Evolutionary conservation across 2,113 vertebrate species (phyloP).

Genomic region (Gymnogyps californianus): DNA sequence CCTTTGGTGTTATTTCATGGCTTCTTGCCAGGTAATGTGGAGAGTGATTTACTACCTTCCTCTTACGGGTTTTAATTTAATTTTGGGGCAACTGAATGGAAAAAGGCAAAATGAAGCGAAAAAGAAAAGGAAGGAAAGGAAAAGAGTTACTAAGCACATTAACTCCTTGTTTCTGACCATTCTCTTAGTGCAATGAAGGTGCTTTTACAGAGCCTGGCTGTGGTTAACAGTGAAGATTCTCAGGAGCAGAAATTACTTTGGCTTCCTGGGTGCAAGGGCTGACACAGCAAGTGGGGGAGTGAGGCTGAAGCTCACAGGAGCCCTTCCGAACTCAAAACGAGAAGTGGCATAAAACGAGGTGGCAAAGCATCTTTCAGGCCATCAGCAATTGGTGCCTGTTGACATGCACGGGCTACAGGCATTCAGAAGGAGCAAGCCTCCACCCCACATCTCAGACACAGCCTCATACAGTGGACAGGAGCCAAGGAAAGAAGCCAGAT

Average conservation of each 20-base stretch:
- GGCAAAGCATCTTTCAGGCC: not conserved
- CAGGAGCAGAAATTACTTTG: not conserved
- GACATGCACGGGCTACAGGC: fast-evolving
- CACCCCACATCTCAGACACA: fast-evolving
- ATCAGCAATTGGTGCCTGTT: fast-evolving
- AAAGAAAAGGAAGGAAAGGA: not conserved
- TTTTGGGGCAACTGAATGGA: not conserved
- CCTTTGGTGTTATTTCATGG: not conserved
- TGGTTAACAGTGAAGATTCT: not conserved
- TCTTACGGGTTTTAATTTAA: not conserved
- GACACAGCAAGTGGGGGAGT: fast-evolving
- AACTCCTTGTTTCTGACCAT: not conserved
- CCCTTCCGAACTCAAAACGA: not conserved
- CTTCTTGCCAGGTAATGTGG: not conserved
- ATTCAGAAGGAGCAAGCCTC: not conserved
- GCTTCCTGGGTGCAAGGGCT: not conserved
- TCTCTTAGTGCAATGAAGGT: not conserved
- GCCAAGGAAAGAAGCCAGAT: not conserved
- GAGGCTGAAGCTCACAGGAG: not conserved
- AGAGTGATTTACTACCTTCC: not conserved
- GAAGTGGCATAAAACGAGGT: not conserved
- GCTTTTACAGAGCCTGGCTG: not conserved
- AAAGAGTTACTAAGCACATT: not conserved
- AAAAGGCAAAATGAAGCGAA: not conserved
- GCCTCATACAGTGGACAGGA: not conserved